Base-by-base conservation (phyloP, 2,113 vertebrate species). In the Chionis minor region DNA sequence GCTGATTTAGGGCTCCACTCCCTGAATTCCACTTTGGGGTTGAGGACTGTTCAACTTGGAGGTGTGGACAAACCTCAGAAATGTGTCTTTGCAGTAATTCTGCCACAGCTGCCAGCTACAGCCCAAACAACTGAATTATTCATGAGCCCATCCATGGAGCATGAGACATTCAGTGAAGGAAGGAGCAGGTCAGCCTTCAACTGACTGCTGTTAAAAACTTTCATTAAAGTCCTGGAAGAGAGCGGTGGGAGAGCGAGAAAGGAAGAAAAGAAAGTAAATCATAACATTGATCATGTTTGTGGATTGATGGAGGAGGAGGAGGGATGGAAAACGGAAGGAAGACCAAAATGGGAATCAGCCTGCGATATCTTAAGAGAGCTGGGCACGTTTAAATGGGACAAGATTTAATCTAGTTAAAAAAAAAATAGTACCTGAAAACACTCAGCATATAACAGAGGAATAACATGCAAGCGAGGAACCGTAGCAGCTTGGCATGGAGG, bases 321-420 rank as follows among this genome's bases (percentile, higher is more conserved):
- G 3, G 6, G n/a, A 65, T 45, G 52, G 32, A 70, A 95, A 97
- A 88, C 14, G 3, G 47, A 72, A 84, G 47, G 73, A 94, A 81
- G 79, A 40, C 70, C 69, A 86, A 81, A 94, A 88, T 47, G 45
- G 44, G 81, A 96, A 96, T 90, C 44, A 92, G 72, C 59, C 62
- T 61, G 73, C 78, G 69, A 90, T 63, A 49, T 27, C 55, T 92
- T 38, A 63, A 63, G 67, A n/a, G 21, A 75, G 77, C 28, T 21
- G 15, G 35, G 71, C 45, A 77, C 3, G 8, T 93, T 95, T 80
- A 91, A 92, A 82, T 74, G 52, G 65, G 93, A 78, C 82, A 78
- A 87, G 73, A 88, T 96, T 93, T 94, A 87, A 97, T 96, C 91
- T 70, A 94, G 79, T 72, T 91, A 89, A 95, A 90, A 45, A 86